Base-by-base conservation (phyloP, 2,797 vertebrate genomes). In the Rhyacichthys aspro region DNA sequence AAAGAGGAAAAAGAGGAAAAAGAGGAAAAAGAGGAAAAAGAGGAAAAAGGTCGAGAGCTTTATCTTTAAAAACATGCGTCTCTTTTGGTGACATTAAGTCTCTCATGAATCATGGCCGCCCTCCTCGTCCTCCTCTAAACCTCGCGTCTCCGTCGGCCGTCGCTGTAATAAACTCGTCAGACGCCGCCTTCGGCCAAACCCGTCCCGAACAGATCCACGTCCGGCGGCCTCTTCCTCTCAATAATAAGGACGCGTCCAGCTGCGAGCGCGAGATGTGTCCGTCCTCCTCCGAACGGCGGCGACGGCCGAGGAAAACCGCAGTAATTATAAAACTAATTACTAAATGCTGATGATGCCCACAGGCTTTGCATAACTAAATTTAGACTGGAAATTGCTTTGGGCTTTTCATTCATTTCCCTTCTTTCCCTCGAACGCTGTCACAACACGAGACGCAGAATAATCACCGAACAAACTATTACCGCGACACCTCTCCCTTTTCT, bases 251-350 rank as follows among this genome's bases (percentile, higher is more conserved):
- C 1, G 1, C 4, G 23, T 28, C 23, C 95, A 96, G 95, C 96
- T 96, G 95, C 93, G 94, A 93, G 94, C 93, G 92, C 92, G 95
- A 93, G 94, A 97, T 96, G 94, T 95, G 96, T 79, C 93, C 93
- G 95, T 94, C 96, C 94, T 95, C 94, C 72, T 95, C 94, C 95
- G 94, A 96, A 96, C 93, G 95, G 93, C 92, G 95, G 96, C 94
- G 95, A 94, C 94, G 79, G 33, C 94, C 95, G 94, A 95, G 94
- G 94, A 93, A 81, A 84, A 81, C 78, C 76, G 81, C 70, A 80
- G 84, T 85, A 84, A 98, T 98, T 97, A 98, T 96, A 96, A 98
- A 98, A 98, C 94, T 98, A 98, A 98, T 98, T 98, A 97, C 95
- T 95, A 96, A 96, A 97, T 93, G 94, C 94, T 97, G 96, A 98